These are phyloP conservation scores for Noturus placidus DNA, from an alignment of 2,113 vertebrate genomes.

Conservation along the genomic window DNA sequence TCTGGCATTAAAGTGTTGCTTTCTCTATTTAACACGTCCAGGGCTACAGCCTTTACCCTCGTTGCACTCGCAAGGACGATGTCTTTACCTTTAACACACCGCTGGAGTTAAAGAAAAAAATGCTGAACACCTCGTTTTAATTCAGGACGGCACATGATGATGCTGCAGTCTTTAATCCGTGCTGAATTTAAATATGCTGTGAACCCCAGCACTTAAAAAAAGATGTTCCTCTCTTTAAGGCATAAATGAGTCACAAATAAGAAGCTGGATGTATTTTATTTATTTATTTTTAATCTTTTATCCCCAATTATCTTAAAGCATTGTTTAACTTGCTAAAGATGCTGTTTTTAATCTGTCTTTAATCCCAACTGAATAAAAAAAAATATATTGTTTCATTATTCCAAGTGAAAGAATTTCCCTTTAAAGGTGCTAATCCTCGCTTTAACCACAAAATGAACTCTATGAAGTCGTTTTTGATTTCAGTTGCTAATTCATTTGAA, in stretches of 20 bases:
- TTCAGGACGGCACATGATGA: conserved; percentile 4
- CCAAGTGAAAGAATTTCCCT: neutral
- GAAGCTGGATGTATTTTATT: neutral
- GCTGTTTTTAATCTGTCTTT: neutral
- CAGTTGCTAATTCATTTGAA: neutral
- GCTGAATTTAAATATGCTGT: neutral
- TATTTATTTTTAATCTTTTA: neutral
- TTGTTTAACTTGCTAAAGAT: neutral
- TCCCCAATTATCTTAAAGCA: neutral
- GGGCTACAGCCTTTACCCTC: too few species aligned
- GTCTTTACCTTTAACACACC: neutral
- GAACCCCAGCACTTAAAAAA: neutral
- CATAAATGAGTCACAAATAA: neutral
- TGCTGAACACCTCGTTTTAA: neutral
- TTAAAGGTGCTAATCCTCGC: neutral
- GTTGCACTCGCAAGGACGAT: too few species aligned
- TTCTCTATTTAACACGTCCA: neutral
- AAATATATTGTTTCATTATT: neutral
- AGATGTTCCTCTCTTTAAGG: neutral
- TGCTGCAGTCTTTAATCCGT: conserved; percentile 11
- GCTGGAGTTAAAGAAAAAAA: neutral
- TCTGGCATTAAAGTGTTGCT: neutral
- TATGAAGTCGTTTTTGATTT: too few species aligned
- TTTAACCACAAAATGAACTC: neutral
- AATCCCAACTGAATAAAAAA: neutral